Evolutionary conservation across 2,113 vertebrate species (phyloP).

Genomic region (Amphiprion ocellaris): DNA sequence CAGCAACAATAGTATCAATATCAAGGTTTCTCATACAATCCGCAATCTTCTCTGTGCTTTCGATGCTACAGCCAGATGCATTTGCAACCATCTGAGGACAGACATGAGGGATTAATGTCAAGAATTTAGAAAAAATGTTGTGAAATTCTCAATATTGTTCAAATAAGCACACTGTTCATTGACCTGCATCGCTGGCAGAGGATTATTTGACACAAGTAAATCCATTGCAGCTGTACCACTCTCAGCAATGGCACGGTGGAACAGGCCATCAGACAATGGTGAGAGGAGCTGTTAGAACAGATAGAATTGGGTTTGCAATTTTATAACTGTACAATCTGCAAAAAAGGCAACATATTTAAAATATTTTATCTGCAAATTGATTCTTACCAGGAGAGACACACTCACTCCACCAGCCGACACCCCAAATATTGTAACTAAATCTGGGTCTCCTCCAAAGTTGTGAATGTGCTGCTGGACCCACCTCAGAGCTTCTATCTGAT

Average conservation of each 20-base stretch:
- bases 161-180: not conserved
- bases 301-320: not conserved
- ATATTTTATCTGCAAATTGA: not conserved
- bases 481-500: conserved; percentile 90
- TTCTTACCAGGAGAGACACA: conserved; percentile 86
- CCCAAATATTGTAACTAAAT: conserved; percentile 90
- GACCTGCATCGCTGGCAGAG: conserved; percentile 58
- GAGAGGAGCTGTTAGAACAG: conserved; percentile 84
- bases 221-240: conserved; percentile 83
- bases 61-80: conserved; percentile 76
- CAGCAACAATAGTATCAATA: conserved; percentile 35
- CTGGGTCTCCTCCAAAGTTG: conserved; percentile 90
- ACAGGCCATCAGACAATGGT: conserved; percentile 84
- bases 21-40: conserved; percentile 78
- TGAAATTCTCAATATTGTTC: not conserved
- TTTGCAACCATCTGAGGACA: conserved; percentile 73
- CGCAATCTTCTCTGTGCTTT: conserved; percentile 75
- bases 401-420: conserved; percentile 90
- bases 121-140: not conserved
- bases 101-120: not conserved
- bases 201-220: not conserved
- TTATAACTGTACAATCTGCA: not conserved
- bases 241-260: conserved; percentile 89
- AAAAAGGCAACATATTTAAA: not conserved
- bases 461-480: conserved; percentile 92